Conservation (phyloP, 2,888 invertebrate species). For the Cartodere bifasciata region DNA sequence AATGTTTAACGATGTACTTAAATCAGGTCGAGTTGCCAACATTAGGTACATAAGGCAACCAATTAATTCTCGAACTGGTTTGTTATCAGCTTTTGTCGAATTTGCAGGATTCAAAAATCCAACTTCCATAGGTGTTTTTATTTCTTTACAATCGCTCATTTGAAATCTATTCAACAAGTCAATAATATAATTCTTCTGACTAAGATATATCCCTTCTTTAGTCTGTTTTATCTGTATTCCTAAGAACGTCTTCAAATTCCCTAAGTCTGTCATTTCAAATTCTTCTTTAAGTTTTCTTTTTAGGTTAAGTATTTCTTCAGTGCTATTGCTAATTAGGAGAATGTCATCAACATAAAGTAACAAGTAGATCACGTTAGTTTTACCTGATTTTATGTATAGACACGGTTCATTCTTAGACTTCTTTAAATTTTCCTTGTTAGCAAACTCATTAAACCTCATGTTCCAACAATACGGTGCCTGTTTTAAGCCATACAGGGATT, state of each 20-base stretch:
- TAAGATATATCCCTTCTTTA: too few relatives aligned
- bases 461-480: conserved; percentile 13
- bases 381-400: conserved; percentile 10
- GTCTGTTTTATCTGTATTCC: conserved; percentile 7
- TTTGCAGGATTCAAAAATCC: conserved; percentile 1
- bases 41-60: conserved; percentile 5
- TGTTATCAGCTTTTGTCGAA: conserved; percentile 1
- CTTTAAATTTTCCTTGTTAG: conserved; percentile 8
- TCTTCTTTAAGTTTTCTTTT: conserved; percentile 5
- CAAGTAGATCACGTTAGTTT: conserved; percentile 10
- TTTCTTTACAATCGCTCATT: conserved; percentile 5
- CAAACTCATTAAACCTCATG: conserved; percentile 12
- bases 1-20: conserved; percentile 3
- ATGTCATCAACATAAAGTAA: conserved; percentile 15
- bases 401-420: conserved; percentile 13
- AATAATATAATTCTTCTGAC: conserved; percentile 2
- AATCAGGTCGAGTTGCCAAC: conserved; percentile 4
- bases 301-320: conserved; percentile 3
- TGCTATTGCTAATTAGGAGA: conserved; percentile 10
- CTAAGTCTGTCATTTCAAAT: conserved; percentile 10
- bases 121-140: background rate
- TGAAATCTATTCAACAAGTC: conserved; percentile 3
- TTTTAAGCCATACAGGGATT: conserved; percentile 12
- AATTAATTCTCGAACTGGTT: conserved; percentile 4
- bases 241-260: conserved; percentile 7